phyloP scores from a whole-genome alignment of 92 coral and sea anemone genomes.

The Phymanthus crucifer region DNA sequence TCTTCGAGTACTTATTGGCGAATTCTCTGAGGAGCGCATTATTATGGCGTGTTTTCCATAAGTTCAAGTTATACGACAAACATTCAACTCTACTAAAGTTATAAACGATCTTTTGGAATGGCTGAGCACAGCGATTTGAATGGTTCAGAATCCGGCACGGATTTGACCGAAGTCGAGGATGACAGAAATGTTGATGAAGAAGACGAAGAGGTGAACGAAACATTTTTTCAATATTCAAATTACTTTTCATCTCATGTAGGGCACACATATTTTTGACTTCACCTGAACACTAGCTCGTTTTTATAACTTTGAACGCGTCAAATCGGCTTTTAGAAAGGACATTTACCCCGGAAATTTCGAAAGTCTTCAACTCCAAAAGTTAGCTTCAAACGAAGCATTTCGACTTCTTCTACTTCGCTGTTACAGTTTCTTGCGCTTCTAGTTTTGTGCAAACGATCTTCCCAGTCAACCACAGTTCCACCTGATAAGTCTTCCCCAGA shows the following conservation, averaged over 20 bases:
- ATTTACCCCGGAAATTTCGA: no score
- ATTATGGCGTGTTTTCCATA: neutral
- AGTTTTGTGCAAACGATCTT: no score
- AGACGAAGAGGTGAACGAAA: neutral
- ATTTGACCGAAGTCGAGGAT: neutral
- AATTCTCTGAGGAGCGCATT: neutral
- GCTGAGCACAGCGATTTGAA: constrained; percentile 1
- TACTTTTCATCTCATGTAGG: neutral
- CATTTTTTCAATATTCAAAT: neutral
- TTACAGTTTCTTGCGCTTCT: no score
- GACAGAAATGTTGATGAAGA: constrained; percentile 12
- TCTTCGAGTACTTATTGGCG: neutral
- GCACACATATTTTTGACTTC: neutral
- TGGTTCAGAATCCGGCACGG: constrained; percentile 2
- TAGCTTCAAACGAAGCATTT: no score
- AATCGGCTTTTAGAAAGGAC: no score
- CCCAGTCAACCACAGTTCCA: no score
- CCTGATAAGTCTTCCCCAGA: no score
- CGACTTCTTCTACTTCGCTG: no score
- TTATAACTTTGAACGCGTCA: no score
- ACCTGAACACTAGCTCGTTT: neutral
- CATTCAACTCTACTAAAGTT: neutral
- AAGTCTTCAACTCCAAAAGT: no score
- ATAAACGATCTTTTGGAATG: neutral
- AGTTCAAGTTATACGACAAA: neutral